Evolutionary conservation across 2,888 invertebrate genomes (phyloP).

Genomic region (Chrysopilus asiliformis): DNA sequence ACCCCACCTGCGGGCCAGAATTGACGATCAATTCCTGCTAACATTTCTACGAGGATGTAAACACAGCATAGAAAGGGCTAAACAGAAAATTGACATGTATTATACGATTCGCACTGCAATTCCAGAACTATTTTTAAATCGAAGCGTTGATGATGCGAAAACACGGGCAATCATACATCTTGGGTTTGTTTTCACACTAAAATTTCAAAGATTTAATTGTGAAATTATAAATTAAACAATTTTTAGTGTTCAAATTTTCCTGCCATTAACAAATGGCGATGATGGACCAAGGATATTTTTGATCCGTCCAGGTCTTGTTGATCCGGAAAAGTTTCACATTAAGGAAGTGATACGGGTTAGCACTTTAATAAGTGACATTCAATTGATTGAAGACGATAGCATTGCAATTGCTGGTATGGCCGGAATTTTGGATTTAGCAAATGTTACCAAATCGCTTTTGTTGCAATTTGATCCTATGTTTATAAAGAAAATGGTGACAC

Average conservation of each 20-base stretch:
- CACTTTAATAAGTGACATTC: conserved; percentile 42
- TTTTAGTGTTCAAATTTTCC: conserved; percentile 16
- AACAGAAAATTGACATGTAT: conserved; percentile 39
- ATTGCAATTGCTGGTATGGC: conserved; percentile 37
- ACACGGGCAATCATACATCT: conserved; percentile 15
- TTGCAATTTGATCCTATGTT: conserved; percentile 40
- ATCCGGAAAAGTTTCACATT: conserved; percentile 34
- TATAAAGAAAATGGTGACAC: conserved; percentile 39
- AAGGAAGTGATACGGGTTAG: conserved; percentile 38
- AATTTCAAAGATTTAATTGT: conserved; percentile 3
- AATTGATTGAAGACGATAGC: conserved; percentile 43
- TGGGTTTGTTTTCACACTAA: conserved; percentile 13
- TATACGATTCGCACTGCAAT: conserved; percentile 38
- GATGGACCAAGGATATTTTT: conserved; percentile 36
- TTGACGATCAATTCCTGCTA: conserved; percentile 36
- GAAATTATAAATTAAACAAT: neutral
- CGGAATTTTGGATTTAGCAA: conserved; percentile 39
- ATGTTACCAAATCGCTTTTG: conserved; percentile 37
- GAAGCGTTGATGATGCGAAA: conserved; percentile 13
- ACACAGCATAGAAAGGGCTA: conserved; percentile 36
- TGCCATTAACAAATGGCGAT: conserved; percentile 22
- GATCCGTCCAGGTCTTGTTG: conserved; percentile 34
- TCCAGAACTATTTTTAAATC: conserved; percentile 39
- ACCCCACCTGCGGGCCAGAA: conserved; percentile 31
- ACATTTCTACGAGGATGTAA: conserved; percentile 38